phyloP scores from a whole-genome alignment of 2,113 vertebrate species.

The Odontophorus gujanensis region DNA sequence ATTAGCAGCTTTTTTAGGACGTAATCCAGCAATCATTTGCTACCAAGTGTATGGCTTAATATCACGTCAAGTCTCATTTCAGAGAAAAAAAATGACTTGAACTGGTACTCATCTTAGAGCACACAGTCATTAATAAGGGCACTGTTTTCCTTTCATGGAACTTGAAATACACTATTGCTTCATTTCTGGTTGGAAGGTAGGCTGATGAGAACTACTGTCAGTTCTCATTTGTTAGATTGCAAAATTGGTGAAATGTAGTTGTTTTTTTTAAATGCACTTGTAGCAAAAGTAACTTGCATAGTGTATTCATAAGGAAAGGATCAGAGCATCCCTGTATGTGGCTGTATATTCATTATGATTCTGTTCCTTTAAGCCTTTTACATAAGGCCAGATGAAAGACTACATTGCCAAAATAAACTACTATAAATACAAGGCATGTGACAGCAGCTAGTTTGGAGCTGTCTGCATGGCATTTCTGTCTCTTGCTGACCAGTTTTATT shows the following conservation, averaged over 20 bases:
- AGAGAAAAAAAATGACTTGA: not conserved
- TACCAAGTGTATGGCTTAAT: constrained; percentile 7
- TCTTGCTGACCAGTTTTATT: not conserved
- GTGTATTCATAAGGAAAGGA: not conserved
- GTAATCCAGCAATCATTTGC: not conserved
- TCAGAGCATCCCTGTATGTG: not conserved
- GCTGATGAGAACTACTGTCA: not conserved
- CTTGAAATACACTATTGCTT: not conserved
- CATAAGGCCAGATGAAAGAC: not conserved
- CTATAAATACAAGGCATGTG: not conserved
- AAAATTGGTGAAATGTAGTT: not conserved
- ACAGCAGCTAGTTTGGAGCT: not conserved
- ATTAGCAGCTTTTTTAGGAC: constrained; percentile 7
- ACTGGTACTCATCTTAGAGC: not conserved
- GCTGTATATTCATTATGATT: not conserved
- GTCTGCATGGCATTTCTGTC: not conserved
- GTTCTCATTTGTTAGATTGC: not conserved
- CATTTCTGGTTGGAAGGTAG: not conserved
- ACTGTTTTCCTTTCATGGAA: not conserved
- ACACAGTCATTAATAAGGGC: not conserved
- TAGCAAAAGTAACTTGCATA: not conserved
- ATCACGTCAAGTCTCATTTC: not conserved
- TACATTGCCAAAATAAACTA: not conserved
- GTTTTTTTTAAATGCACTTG: not conserved
- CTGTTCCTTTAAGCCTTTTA: not conserved